Evolutionary conservation across 2,888 invertebrate species (phyloP), one percentile per base, ranked within the genome.

Genomic region (Hyposoter didymator): DNA sequence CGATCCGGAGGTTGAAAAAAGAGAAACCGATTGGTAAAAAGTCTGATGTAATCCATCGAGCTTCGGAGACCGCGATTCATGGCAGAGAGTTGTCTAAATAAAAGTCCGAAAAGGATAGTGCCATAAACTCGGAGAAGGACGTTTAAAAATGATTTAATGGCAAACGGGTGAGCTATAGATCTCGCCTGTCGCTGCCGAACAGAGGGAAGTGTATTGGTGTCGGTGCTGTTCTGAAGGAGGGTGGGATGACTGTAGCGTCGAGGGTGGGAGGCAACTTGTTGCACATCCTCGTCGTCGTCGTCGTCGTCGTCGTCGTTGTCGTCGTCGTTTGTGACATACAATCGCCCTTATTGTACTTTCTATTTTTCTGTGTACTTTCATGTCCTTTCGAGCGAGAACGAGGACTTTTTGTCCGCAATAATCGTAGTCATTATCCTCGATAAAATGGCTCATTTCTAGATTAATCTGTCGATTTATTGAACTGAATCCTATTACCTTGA

Each of bases 101-200:
- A 81, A 82, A 81, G 66, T 45, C 22, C 28, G 17, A 70, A 80
- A 45, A 49, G 47, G 49, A 79, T 78, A 59, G 19, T n/a, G 32
- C 28, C 45, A 59, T 35, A 49, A 49, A 62, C 55, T 39, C 52
- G 45, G 45, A 47, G 47, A 19, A 87, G 89, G 87, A 90, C 89
- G 88, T 90, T 91, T 89, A 90, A 91, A 91, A 92, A 92, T 92
- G 92, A 91, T 91, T 92, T 90, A 91, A 90, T 91, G 89, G 86
- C 49, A 83, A 87, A 84, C 87, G 84, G 88, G 84, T 88, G 75
- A 87, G 85, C 87, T 87, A 86, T 82, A 70, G 85, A 85, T 81
- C 72, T 76, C 19, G 28, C 28, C 80, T 76, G 70, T 84, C 72
- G 75, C 43, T 22, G 75, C 49, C 28, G 59, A 66, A 62, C 70